Base-by-base conservation (phyloP, 2,888 invertebrate genomes). In the Girardia tigrina region DNA sequence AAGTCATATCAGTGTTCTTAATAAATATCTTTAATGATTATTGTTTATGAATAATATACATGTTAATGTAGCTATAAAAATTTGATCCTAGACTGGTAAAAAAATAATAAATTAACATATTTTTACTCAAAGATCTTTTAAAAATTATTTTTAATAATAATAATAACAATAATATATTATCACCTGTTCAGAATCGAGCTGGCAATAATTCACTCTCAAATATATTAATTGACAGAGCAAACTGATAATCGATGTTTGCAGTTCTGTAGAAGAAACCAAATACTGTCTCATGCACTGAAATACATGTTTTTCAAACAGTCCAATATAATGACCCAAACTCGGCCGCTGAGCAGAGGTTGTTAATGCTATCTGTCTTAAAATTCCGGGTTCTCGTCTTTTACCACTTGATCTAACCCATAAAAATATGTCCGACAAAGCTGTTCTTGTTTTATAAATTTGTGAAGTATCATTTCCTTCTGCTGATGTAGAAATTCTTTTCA, bases 241-340 rank as follows among this genome's bases (percentile, higher is more conserved):
- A 79, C 89, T 88, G 23, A 97, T 85, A 16, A 95, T 92, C 81
- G 90, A 88, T 75, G 90, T 89, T 83, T 95, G 94, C 28, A 94
- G 86, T 70, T 90, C 89, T 83, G 89, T 90, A 84, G 90, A 93
- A 78, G 91, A 92, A 81, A 90, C 89, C 76, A 90, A 93, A 85
- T 94, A 94, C 83, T 89, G 89, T 88, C 90, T 91, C 80, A 94
- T 86, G 78, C 93, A 90, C 84, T 91, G 91, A 81, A 95, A 93
- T 77, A 95, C 94, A 84, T 94, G 89, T 0, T 93, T 92, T 83
- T 95, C 94, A 85, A 95, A 94, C 80, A 94, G 87, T 79, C 92
- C 88, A 78, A 95, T 94, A 83, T 92, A 91, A 78, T 42, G 42
- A 26, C 56, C 74, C n/a, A 74, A 69, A 69, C 56, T 74, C 26